A percentile compares a stretch with the other conserved stretches of the same genome.
Evolutionary conservation across 2,113 vertebrate species (phyloP).

Genomic region (Anhinga anhinga): DNA sequence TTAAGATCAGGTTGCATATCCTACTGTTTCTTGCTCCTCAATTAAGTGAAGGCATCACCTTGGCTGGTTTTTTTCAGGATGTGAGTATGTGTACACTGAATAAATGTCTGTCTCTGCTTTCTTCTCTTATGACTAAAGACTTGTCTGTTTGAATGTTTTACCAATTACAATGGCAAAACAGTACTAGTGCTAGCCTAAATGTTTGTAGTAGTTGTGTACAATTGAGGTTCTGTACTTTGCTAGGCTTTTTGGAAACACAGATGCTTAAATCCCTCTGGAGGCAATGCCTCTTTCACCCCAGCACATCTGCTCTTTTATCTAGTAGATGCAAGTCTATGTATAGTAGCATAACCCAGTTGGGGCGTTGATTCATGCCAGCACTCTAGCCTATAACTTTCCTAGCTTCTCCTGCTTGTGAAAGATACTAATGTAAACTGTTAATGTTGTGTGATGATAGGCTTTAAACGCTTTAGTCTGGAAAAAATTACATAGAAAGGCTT

Average conservation of each 20-base stretch:
- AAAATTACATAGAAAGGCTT: neutral
- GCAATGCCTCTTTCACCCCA: neutral
- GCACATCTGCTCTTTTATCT: neutral
- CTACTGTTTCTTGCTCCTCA: neutral
- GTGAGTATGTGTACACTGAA: rapidly evolving
- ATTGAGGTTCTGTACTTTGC: rapidly evolving
- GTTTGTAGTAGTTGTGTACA: rapidly evolving
- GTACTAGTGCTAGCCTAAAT: neutral
- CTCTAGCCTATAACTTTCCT: neutral
- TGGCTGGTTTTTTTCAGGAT: neutral
- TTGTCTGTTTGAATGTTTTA: neutral
- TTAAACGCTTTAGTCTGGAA: neutral
- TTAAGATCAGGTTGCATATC: neutral
- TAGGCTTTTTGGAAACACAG: neutral
- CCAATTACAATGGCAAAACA: neutral
- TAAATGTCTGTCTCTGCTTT: neutral
- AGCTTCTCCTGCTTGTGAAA: neutral
- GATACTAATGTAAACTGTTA: neutral
- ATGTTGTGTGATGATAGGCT: neutral
- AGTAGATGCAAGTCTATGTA: rapidly evolving
- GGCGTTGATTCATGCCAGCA: neutral
- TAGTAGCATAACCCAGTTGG: rapidly evolving
- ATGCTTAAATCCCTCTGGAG: neutral
- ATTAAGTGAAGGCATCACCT: neutral
- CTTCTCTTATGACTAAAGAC: neutral